Evolutionary conservation across 2,888 invertebrate species (phyloP).

Genomic region (Opisthograptis luteolata): DNA sequence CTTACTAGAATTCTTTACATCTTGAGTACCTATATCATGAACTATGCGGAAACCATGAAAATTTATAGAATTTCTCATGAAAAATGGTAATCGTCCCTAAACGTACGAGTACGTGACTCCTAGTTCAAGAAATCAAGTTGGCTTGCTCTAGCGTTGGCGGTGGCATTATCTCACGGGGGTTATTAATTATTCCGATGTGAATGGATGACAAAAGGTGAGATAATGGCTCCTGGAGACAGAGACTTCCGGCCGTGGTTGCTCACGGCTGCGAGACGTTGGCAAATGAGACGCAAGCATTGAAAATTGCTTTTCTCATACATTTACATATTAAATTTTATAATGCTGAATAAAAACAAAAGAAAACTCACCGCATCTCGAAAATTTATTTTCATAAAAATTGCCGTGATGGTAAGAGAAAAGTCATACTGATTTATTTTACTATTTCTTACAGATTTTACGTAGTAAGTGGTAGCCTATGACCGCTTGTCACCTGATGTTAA

Average conservation of each 20-base stretch:
- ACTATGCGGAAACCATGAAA: too few relatives aligned
- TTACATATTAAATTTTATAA: neutral
- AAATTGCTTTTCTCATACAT: slow-evolving; percentile 6
- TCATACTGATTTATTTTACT: too few relatives aligned
- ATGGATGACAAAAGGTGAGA: slow-evolving; percentile 71
- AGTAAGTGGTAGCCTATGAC: too few relatives aligned
- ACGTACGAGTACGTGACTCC: slow-evolving; percentile 16
- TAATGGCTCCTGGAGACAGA: slow-evolving; percentile 50
- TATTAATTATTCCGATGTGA: slow-evolving; percentile 74
- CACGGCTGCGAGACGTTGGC: slow-evolving; percentile 11
- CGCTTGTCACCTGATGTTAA: too few relatives aligned
- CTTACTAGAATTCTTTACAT: too few relatives aligned
- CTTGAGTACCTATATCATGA: too few relatives aligned
- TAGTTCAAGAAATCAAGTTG: slow-evolving; percentile 24
- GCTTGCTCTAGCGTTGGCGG: slow-evolving; percentile 41
- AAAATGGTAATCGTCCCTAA: slow-evolving; percentile 4
- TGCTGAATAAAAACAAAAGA: too few relatives aligned
- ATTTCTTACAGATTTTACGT: too few relatives aligned
- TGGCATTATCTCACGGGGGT: slow-evolving; percentile 53
- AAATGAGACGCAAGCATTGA: slow-evolving; percentile 11
- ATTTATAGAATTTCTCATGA: slow-evolving; percentile 2
- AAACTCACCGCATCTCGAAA: too few relatives aligned
- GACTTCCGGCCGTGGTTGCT: slow-evolving; percentile 31
- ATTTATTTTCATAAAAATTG: too few relatives aligned
- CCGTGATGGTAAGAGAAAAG: too few relatives aligned